Conservation (phyloP, 2,888 invertebrate genomes). For the Trilocha varians region DNA sequence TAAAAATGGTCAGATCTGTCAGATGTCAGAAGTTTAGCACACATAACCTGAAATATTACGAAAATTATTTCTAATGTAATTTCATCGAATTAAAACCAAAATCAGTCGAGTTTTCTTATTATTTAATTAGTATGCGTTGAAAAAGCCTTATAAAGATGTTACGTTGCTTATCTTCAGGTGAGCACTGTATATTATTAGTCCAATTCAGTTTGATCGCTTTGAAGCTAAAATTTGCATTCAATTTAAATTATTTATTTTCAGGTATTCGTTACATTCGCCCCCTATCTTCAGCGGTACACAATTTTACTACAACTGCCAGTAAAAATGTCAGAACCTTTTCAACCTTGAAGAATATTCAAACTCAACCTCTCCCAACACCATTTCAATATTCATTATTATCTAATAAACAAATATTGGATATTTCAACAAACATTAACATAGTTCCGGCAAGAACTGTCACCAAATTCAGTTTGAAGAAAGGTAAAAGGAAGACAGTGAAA, state of each 20-base stretch:
- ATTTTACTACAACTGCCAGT: constrained; percentile 36
- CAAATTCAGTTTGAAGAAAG: constrained; percentile 81
- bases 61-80: background rate
- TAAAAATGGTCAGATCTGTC: too few species aligned
- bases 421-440: constrained; percentile 31
- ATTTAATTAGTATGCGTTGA: background rate
- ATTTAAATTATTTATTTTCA: constrained; percentile 47
- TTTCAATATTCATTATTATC: constrained; percentile 24
- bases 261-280: constrained; percentile 43
- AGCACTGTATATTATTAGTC: constrained; percentile 8
- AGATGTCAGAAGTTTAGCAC: too few species aligned
- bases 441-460: constrained; percentile 74
- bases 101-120: background rate
- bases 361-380: constrained; percentile 4
- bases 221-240: constrained; percentile 6
- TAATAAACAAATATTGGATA: constrained; percentile 44
- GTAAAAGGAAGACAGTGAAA: constrained; percentile 83
- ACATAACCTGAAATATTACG: too few species aligned
- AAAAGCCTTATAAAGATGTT: constrained; percentile 32
- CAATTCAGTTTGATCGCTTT: background rate
- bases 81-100: background rate
- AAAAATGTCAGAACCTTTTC: constrained; percentile 31
- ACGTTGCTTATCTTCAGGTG: constrained; percentile 50
- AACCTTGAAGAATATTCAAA: constrained; percentile 19
- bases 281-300: constrained; percentile 30